Base-by-base conservation (phyloP, 2,888 invertebrate genomes). In the Tinea semifulvella region DNA sequence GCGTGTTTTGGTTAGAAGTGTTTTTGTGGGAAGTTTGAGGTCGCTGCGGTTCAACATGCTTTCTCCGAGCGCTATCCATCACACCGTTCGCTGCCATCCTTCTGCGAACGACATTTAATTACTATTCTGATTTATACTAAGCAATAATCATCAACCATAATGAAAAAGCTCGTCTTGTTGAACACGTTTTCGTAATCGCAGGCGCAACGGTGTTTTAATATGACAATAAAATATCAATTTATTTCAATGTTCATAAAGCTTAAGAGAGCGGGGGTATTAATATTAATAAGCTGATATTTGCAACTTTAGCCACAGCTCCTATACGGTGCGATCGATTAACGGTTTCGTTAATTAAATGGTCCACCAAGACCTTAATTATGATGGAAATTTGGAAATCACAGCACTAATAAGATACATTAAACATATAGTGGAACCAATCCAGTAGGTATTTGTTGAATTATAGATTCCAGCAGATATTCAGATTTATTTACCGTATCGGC, bases 1-100 rank as follows among this genome's bases (percentile, higher is more conserved):
- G 70, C 71, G 63, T 69, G 70, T 71, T 71, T 68, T 66, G 65
- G 65, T 59, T 55, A 59, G 57, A 18, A 40, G 56, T 50, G 56
- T 69, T 70, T 72, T 69, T 67, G 63, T 67, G 64, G 68, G 63
- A 65, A 65, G 63, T 66, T 67, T 59, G 66, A 67, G 72, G 73
- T 71, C 70, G 71, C 73, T 73, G 74, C 60, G 63, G 61, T 57
- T 57, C 57, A 63, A 60, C n/a, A 18, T 36, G 73, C 68, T 74
- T 73, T 73, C 72, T 69, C 70, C 74, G 66, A 60, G 61, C 50
- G 52, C 57, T 54, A 57, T 56, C 68, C 19, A 73, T 70, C 68
- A 73, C 71, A 72, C 61, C 38, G 19, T 22, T 49, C 48, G 49
- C 49, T 48, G 46, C 11, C 28, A 43, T 31, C 43, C 43, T 42